phyloP scores from a whole-genome alignment of 2,797 vertebrate species.

The Channallabes apus region DNA sequence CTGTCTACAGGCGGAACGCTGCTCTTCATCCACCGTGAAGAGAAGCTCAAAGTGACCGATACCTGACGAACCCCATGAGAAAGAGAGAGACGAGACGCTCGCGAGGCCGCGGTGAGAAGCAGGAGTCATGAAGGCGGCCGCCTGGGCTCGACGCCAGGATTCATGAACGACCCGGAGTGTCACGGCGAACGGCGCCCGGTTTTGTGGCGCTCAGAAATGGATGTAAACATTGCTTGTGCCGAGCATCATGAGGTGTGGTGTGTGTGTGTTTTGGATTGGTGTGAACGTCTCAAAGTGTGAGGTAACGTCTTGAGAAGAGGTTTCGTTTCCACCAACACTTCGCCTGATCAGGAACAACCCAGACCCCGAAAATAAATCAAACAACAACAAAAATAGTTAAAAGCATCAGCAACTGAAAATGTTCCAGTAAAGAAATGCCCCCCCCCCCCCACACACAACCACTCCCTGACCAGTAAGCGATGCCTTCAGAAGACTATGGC shows the following conservation, averaged over 20 bases:
- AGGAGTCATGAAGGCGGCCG: neutral
- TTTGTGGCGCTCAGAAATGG: conserved; percentile 30
- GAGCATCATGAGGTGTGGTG: conserved; percentile 29
- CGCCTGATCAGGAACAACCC: neutral
- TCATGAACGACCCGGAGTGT: neutral
- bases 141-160: conserved; percentile 23
- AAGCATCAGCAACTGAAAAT: neutral
- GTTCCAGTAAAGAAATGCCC: conserved; percentile 32
- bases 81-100: neutral
- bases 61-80: neutral
- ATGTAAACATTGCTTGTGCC: conserved; percentile 54
- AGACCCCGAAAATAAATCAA: too few species aligned
- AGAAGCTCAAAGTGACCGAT: neutral
- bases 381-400: neutral
- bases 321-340: conserved; percentile 5
- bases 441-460: neutral
- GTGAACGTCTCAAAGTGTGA: conserved; percentile 8
- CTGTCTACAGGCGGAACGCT: neutral
- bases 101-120: neutral
- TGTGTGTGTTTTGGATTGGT: neutral
- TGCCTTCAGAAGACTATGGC: conserved; percentile 60
- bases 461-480: neutral
- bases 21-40: neutral
- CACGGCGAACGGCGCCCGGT: conserved; percentile 25
- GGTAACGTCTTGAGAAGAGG: conserved; percentile 28